Evolutionary conservation across 2,113 vertebrate species (phyloP), one percentile per base, ranked within the genome.

Genomic region (Syngnathus floridae): DNA sequence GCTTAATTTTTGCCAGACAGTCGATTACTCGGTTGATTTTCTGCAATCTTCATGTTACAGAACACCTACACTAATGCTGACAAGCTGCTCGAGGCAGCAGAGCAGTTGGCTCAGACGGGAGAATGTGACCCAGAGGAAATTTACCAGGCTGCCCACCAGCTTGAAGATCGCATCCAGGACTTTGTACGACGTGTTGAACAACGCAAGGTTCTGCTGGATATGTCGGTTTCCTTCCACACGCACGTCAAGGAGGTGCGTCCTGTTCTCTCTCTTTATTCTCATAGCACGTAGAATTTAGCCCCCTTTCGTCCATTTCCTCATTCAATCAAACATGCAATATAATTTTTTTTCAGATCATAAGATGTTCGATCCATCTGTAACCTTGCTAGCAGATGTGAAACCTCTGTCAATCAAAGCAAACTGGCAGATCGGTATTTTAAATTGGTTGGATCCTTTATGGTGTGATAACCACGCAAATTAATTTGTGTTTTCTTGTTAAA

Each of bases 51-150:
- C 14, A 59, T 36, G 9, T 78, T 82, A 48, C 75, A 99, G 97
- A 99, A 99, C 83, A 99, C 97, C 0, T 99, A 98, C 5, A 99
- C 97, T 62, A 99, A 99, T 0, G 97, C 97, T 48, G 97, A 99
- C 74, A 98, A 98, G 63, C 76, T 99, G 65, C 88, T 99, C 41
- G 97, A 99, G 84, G 97, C 97, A 2, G 97, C 97, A 0, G 97
- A 99, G 74, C 97, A 98, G 86, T 88, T 99, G 46, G 97, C 95
- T 4, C 97, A 99, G 88, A 99, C 97, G 0, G 95, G 97, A 5
- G 97, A 99, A 74, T 99, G 96, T 72, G 96, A 99, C 85, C 96
- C 96, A 0, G 96, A 99, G 81, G 96, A 99, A 87, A 99, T 99
- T 49, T 98, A 95, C 81, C 97, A 99, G 85, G 97, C 97, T 4